Evolutionary conservation across 2,888 invertebrate genomes (phyloP).

Genomic region (Herminia tarsipennalis): DNA sequence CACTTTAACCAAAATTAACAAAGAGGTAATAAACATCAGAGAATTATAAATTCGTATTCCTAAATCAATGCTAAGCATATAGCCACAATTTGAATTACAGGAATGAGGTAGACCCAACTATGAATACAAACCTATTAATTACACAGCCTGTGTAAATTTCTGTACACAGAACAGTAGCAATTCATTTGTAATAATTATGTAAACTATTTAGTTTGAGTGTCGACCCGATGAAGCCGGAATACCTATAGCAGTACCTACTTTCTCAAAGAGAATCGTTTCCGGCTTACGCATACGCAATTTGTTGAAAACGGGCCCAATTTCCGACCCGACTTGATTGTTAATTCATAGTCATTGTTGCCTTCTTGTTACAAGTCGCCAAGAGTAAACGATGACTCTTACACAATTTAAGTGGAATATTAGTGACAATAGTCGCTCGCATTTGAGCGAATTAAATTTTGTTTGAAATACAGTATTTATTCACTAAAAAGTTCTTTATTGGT

Average conservation of each 20-base stretch:
- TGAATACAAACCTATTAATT: constrained; percentile 4
- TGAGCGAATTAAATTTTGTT: background rate
- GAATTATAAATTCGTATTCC: too few relatives aligned
- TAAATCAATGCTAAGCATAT: too few relatives aligned
- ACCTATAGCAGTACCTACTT: constrained; percentile 43
- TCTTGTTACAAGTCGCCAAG: constrained; percentile 57
- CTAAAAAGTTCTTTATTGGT: too few relatives aligned
- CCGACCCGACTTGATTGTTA: constrained; percentile 66
- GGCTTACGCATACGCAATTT: constrained; percentile 57
- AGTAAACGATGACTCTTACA: constrained; percentile 51
- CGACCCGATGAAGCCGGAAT: constrained; percentile 40
- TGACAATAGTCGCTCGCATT: constrained; percentile 20
- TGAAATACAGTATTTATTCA: too few relatives aligned
- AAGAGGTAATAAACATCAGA: too few relatives aligned
- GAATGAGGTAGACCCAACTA: background rate
- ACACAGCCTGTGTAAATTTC: background rate
- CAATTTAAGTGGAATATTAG: constrained; percentile 51
- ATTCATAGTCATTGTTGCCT: constrained; percentile 69
- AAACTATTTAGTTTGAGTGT: constrained; percentile 48
- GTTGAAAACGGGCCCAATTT: constrained; percentile 59
- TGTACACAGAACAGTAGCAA: constrained; percentile 7
- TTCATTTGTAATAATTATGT: constrained; percentile 23
- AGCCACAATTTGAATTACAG: too few relatives aligned
- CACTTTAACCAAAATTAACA: too few relatives aligned
- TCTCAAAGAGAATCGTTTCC: constrained; percentile 48